These are phyloP conservation scores for Crossaster papposus DNA, from an alignment of 53 echinoderm and acorn worm species.

Conservation along the genomic window DNA sequence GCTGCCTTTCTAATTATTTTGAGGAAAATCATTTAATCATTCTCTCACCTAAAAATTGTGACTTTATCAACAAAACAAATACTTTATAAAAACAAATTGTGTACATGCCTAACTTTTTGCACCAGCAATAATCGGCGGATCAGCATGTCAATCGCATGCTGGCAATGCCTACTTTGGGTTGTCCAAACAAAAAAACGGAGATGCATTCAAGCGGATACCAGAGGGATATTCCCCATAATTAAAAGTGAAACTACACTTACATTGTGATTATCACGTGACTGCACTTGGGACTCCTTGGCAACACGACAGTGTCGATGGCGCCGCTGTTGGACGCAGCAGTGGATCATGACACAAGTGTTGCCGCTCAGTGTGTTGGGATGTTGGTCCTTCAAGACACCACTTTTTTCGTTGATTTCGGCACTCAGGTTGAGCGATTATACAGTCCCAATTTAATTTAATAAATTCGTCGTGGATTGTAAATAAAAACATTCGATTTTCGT, in stretches of 20 bases:
- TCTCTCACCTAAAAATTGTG: neutral
- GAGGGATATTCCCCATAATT: slow-evolving; percentile 41
- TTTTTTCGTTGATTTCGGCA: slow-evolving; percentile 22
- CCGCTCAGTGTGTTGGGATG: neutral
- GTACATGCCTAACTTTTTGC: neutral
- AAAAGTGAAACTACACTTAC: slow-evolving; percentile 47
- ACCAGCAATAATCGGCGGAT: neutral
- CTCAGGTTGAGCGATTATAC: slow-evolving; percentile 21
- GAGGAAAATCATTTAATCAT: neutral
- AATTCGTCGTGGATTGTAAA: slow-evolving; percentile 14
- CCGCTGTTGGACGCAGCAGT: slow-evolving; percentile 33
- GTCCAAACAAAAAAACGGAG: neutral
- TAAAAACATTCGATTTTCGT: slow-evolving; percentile 45
- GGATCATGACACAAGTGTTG: neutral
- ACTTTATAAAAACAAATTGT: slow-evolving; percentile 13
- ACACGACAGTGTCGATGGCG: slow-evolving; percentile 27
- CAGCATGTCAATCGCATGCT: neutral
- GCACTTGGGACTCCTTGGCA: slow-evolving; percentile 24
- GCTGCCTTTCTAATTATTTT: neutral
- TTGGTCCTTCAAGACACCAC: slow-evolving; percentile 9
- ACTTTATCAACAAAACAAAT: slow-evolving; percentile 1
- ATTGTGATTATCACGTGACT: slow-evolving; percentile 53
- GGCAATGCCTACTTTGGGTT: neutral
- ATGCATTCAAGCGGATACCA: neutral
- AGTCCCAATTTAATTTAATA: slow-evolving; percentile 45